Evolutionary conservation across 2,888 invertebrate species (phyloP).

Genomic region (Pterostichus madidus): DNA sequence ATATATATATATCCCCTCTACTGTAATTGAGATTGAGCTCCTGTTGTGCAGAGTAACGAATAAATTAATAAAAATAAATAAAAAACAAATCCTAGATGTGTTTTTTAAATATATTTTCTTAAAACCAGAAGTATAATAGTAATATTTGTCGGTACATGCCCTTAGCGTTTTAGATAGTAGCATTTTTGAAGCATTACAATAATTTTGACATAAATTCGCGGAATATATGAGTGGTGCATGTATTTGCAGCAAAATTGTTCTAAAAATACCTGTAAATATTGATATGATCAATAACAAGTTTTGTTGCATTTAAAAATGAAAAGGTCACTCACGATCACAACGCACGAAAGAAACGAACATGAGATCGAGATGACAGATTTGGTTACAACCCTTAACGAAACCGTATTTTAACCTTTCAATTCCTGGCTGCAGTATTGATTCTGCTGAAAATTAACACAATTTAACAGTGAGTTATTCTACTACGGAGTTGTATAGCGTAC

Average conservation of each 20-base stretch:
- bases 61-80: no score
- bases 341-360: constrained; percentile 6
- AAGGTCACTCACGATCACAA: constrained; percentile 34
- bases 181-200: no score
- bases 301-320: constrained; percentile 33
- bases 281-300: constrained; percentile 37
- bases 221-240: constrained; percentile 6
- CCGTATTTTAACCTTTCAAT: constrained; percentile 8
- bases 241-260: constrained; percentile 15
- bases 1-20: no score
- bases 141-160: no score
- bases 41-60: no score
- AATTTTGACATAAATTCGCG: no score
- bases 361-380: constrained; percentile 37
- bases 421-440: not conserved
- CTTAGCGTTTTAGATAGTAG: no score
- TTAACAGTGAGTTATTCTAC: not conserved
- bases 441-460: not conserved
- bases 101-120: no score
- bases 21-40: no score
- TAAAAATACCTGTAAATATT: constrained; percentile 39
- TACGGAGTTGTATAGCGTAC: not conserved
- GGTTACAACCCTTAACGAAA: not conserved
- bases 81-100: no score
- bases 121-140: no score